Base-by-base conservation (phyloP, 2,888 invertebrate species). In the Acrobasis consociella region DNA sequence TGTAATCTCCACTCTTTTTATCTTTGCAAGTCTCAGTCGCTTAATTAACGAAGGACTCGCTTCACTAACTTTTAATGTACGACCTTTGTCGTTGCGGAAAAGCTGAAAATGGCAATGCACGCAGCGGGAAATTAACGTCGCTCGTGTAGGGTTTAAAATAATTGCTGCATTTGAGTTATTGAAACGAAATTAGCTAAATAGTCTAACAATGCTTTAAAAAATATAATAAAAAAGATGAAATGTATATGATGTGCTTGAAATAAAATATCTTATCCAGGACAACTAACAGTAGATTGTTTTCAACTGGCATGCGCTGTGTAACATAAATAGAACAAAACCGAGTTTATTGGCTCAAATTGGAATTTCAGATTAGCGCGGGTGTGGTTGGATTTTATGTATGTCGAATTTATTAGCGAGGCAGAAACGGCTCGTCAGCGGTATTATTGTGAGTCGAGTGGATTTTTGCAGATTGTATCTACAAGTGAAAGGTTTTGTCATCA, bases 1-100 rank as follows among this genome's bases (percentile, higher is more conserved):
- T 74, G 74, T 83, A 83, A 83, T 83, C 81, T 80, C 66, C 73
- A 73, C 77, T 80, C 77, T 81, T 83, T 83, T 83, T 83, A 81
- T 82, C 78, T 80, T 75, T 70, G 73, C 75, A 73, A 74, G 74
- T 76, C 81, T 82, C 74, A 74, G 75, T 64, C 75, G 78, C 76
- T 82, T 82, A 83, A 82, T 82, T 83, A 82, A 81, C 78, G 75
- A 73, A 77, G 75, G 72, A 69, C 72, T 74, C 73, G 74, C 77
- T 78, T 75, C 72, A 70, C 72, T 70, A 72, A 73, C 73, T 68
- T 72, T 67, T 65, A 67, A 67, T 65, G 65, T 62, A 63, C 63
- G 49, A 60, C 62, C 63, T 64, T 63, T 64, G 60, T 66, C 58
- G 56, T 11, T 42, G 39, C 16, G 39, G 17, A 56, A 39, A 56